These are phyloP conservation scores for Lacerta viridis DNA, from an alignment of 2,797 vertebrate genomes.

Conservation along the genomic window DNA sequence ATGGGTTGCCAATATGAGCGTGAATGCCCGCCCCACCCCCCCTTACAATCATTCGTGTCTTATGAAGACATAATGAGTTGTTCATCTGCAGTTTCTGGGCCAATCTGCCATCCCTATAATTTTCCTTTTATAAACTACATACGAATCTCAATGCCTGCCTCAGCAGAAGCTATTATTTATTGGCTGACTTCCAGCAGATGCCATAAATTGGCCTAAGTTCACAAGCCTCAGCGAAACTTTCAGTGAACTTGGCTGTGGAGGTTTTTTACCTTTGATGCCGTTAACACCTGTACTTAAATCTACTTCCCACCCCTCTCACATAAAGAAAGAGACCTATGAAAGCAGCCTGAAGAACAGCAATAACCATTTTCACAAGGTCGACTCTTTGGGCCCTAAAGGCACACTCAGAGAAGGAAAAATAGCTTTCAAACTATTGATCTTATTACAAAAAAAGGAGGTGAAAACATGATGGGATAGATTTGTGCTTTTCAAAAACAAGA, in stretches of 20 bases:
- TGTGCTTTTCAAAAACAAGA: not conserved
- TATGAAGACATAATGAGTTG: not conserved
- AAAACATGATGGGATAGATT: not conserved
- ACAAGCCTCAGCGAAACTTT: conserved; percentile 35
- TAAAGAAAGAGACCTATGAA: not conserved
- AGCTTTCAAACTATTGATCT: conserved; percentile 18
- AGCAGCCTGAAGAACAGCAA: not conserved
- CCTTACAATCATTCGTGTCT: not conserved
- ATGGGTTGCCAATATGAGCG: not conserved
- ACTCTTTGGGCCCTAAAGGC: conserved; percentile 7
- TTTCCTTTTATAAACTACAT: not conserved
- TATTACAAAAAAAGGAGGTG: not conserved
- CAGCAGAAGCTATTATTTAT: conserved; percentile 7
- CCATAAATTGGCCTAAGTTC: conserved; percentile 28
- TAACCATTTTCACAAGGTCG: not conserved
- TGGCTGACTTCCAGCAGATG: conserved; percentile 22
- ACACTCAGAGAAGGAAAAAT: not conserved
- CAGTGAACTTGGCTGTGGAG: not conserved
- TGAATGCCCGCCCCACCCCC: not conserved
- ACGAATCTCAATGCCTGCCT: not conserved
- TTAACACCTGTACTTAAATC: not conserved
- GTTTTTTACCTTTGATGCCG: not conserved
- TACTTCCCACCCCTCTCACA: accelerated
- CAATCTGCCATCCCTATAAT: conserved; percentile 3
- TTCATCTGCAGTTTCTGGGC: not conserved